Evolutionary conservation across 2,888 invertebrate species (phyloP).

Genomic region (Acleris literana): DNA sequence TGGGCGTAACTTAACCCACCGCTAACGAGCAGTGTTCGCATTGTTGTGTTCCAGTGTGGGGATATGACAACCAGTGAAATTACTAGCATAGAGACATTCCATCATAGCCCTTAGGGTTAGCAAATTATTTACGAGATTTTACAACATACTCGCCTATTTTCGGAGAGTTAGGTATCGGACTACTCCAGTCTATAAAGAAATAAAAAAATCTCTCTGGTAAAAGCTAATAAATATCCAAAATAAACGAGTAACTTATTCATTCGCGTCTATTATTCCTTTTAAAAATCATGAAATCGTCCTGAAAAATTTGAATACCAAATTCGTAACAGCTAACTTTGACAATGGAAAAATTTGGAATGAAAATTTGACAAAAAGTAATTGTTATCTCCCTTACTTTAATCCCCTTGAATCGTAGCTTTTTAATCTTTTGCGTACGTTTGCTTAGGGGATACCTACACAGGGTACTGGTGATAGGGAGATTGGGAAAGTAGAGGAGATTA

Average conservation of each 20-base stretch:
- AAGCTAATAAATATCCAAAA: constrained; percentile 2
- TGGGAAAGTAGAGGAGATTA: background rate
- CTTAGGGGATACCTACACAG: constrained; percentile 12
- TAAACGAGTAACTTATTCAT: constrained; percentile 9
- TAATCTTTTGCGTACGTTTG: constrained; percentile 27
- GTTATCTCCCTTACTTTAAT: constrained; percentile 30
- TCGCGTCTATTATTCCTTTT: constrained; percentile 21
- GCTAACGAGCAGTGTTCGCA: too few species aligned
- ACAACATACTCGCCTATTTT: too few species aligned
- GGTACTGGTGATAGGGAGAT: constrained; percentile 4
- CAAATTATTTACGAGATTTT: too few species aligned
- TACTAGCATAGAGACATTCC: too few species aligned
- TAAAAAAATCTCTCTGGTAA: background rate
- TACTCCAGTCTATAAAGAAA: background rate
- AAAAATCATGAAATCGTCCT: constrained; percentile 35
- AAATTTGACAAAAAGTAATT: constrained; percentile 37
- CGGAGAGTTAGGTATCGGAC: too few species aligned
- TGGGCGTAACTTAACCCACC: too few species aligned
- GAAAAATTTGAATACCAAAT: constrained; percentile 38
- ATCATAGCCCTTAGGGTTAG: too few species aligned
- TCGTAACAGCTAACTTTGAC: constrained; percentile 33
- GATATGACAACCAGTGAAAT: too few species aligned
- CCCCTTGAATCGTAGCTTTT: constrained; percentile 26
- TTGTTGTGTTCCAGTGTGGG: too few species aligned
- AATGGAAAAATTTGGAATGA: constrained; percentile 35